These are phyloP conservation scores for Solen grandis DNA, from an alignment of 1,140 invertebrate genomes.

Conservation along the genomic window DNA sequence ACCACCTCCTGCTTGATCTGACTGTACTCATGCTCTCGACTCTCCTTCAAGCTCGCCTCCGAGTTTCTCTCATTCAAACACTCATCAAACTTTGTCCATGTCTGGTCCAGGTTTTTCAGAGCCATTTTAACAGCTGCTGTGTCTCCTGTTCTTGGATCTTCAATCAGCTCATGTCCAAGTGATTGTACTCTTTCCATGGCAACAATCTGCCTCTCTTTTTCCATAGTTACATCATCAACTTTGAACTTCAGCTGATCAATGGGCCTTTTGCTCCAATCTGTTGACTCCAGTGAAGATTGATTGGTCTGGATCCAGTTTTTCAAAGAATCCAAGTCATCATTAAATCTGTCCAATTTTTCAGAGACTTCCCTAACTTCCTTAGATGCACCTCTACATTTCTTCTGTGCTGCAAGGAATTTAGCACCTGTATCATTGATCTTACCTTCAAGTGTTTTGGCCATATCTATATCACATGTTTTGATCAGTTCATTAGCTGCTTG, in stretches of 20 bases:
- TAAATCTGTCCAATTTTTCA: constrained; percentile 87
- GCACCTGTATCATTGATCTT: constrained; percentile 91
- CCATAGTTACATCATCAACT: constrained; percentile 83
- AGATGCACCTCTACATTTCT: constrained; percentile 89
- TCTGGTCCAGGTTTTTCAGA: constrained; percentile 87
- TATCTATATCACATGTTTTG: constrained; percentile 89
- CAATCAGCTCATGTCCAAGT: constrained; percentile 91
- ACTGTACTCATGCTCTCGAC: constrained; percentile 93
- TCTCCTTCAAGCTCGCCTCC: constrained; percentile 89
- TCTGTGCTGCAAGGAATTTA: constrained; percentile 91
- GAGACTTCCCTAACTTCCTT: constrained; percentile 92
- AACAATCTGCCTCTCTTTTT: constrained; percentile 83
- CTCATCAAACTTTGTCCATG: constrained; percentile 88
- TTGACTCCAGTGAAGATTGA: constrained; percentile 88
- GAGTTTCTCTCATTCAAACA: constrained; percentile 91
- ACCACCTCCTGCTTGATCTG: constrained; percentile 90
- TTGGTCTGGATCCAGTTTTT: constrained; percentile 83
- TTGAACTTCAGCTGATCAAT: constrained; percentile 87
- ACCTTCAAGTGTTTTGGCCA: constrained; percentile 93
- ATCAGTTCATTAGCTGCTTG: constrained; percentile 90
- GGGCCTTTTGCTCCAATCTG: constrained; percentile 86
- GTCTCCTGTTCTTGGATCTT: constrained; percentile 85
- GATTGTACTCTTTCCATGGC: constrained; percentile 89
- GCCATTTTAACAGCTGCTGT: constrained; percentile 91
- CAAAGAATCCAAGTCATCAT: constrained; percentile 83